Base-by-base conservation (phyloP, 2,797 vertebrate species). In the Salarias fasciatus region DNA sequence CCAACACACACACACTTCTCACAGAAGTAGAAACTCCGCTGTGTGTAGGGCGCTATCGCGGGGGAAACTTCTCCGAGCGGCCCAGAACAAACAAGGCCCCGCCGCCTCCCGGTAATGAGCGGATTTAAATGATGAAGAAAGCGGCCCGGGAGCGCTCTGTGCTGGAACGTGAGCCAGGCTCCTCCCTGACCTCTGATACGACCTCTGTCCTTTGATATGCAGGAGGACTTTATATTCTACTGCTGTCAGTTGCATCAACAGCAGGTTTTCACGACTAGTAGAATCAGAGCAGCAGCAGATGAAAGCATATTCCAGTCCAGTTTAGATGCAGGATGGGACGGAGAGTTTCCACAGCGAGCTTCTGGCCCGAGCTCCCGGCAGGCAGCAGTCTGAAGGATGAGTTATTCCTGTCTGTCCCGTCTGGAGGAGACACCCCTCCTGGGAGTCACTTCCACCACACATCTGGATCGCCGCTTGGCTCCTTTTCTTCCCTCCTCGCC, bases 1-100 rank as follows among this genome's bases (percentile, higher is more conserved):
- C 85, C 87, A 85, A 83, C 8, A 37, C 79, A 85, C n/a, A n/a
- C 79, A 89, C 83, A 85, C 65, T 68, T 80, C 38, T 46, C 57
- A 74, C 75, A 43, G 71, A 59, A 55, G 66, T 53, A 55, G 64
- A 84, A 65, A 79, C 54, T 69, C 37, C 45, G 37, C 67, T 30
- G 15, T 53, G 63, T 83, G 76, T 77, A 80, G 77, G 79, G 53
- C 67, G 69, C 54, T 65, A 76, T 69, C 53, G 61, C 7, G 24
- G 13, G 15, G 9, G 47, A 58, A 59, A 55, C 40, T 71, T 69
- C 53, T 67, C 50, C 60, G 67, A 79, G n/a, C n/a, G n/a, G n/a
- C n/a, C n/a, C 18, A 24, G 18, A 24, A 65, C 59, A 72, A 66
- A 59, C 30, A 18, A 61, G 36, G 47, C 63, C 58, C 68, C 53